A percentile compares a stretch with the other conserved stretches of the same genome.
These are phyloP conservation scores for Gobio occitaniae DNA, from an alignment of 2,797 vertebrate species.

Conservation along the genomic window DNA sequence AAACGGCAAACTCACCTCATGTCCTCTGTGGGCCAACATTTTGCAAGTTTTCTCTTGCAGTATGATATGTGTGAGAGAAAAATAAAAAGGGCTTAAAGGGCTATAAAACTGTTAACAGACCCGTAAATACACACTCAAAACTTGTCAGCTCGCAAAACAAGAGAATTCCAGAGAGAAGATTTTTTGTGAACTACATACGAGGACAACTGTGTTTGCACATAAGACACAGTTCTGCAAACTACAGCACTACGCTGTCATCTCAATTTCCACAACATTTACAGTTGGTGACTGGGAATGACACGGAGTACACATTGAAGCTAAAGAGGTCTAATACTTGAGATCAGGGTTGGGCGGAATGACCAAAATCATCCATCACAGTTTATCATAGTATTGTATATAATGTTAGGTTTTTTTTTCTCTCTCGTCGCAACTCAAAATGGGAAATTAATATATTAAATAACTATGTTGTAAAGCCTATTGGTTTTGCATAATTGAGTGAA, in stretches of 20 bases:
- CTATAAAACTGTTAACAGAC: neutral
- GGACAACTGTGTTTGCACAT: constrained; percentile 19
- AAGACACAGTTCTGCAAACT: constrained; percentile 9
- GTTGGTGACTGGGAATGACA: constrained; percentile 20
- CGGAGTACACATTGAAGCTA: neutral
- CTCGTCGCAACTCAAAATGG: neutral
- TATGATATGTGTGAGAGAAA: neutral
- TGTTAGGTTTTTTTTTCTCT: no score
- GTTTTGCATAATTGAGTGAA: neutral
- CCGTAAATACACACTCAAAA: constrained; percentile 14
- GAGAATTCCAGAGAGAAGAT: neutral
- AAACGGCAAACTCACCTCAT: constrained; percentile 12
- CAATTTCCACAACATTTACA: constrained; percentile 5
- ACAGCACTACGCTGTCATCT: neutral
- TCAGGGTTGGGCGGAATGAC: neutral
- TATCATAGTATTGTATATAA: neutral
- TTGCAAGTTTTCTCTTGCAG: constrained; percentile 30
- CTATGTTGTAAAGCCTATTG: neutral
- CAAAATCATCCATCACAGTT: constrained; percentile 2
- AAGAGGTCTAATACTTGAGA: neutral
- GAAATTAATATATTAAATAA: neutral
- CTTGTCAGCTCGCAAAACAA: neutral
- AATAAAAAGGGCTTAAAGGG: neutral
- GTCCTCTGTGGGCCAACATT: neutral
- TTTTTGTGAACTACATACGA: neutral